phyloP scores from a whole-genome alignment of 2,888 invertebrate genomes.

The Axea sp. region DNA sequence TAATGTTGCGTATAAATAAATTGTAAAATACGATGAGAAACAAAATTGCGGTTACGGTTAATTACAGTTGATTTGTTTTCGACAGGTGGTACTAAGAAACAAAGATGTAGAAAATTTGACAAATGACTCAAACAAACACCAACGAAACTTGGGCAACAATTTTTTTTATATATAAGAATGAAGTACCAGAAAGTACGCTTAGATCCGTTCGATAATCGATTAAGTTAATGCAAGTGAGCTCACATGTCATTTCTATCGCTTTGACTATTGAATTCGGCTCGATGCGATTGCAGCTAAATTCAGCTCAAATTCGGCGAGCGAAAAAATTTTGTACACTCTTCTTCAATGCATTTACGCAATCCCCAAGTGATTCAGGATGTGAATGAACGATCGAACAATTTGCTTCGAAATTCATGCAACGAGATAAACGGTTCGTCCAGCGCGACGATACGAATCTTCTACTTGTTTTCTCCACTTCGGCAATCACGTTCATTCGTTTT shows the following conservation, averaged over 20 bases:
- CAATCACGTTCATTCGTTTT: conserved; percentile 41
- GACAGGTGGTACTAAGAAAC: conserved; percentile 57
- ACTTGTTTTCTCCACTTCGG: conserved; percentile 13
- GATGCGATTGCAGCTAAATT: conserved; percentile 17
- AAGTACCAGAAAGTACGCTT: conserved; percentile 37
- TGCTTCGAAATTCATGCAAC: conserved; percentile 40
- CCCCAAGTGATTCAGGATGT: conserved; percentile 27
- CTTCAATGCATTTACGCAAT: conserved; percentile 37
- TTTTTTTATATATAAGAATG: conserved; percentile 46
- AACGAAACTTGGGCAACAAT: conserved; percentile 48
- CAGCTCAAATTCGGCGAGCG: conserved; percentile 37
- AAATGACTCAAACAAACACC: conserved; percentile 56
- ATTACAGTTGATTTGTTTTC: conserved; percentile 63
- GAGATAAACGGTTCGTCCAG: conserved; percentile 24
- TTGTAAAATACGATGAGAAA: too few relatives aligned
- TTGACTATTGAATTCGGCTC: conserved; percentile 35
- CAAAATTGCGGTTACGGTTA: too few relatives aligned
- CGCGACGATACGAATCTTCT: conserved; percentile 23
- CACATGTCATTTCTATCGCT: conserved; percentile 36
- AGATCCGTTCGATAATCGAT: conserved; percentile 53
- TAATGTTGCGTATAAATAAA: too few relatives aligned
- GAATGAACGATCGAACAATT: conserved; percentile 39
- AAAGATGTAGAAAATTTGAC: conserved; percentile 41
- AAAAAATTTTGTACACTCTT: conserved; percentile 40
- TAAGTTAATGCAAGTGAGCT: conserved; percentile 35